phyloP scores from a whole-genome alignment of 37 sponge, comb jelly and placozoan genomes.

The Agelas oroides region DNA sequence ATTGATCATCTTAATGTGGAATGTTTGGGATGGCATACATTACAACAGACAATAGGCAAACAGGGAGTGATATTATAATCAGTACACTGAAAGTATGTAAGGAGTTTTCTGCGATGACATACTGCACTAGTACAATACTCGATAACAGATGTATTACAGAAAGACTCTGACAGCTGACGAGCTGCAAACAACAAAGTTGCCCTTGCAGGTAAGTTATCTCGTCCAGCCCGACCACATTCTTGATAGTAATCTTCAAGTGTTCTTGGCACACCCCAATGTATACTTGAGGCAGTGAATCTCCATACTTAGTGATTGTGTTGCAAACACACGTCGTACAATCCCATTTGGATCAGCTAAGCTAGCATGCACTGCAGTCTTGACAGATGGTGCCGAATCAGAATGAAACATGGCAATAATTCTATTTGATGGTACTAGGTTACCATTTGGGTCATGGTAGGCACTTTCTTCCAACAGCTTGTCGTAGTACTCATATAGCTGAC shows the following conservation, averaged over 20 bases:
- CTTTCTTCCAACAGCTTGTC: not conserved
- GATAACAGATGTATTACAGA: no score
- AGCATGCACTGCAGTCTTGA: not conserved
- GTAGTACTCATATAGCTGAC: not conserved
- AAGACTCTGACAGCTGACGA: not conserved
- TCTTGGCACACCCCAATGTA: not conserved
- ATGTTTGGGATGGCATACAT: no score
- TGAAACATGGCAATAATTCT: conserved; percentile 8
- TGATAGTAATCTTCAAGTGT: not conserved
- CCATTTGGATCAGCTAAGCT: not conserved
- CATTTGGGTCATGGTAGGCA: not conserved
- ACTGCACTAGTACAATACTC: no score
- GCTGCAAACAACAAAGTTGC: not conserved
- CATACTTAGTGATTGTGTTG: conserved; percentile 9
- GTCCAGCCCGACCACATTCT: conserved; percentile 13
- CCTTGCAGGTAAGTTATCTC: not conserved
- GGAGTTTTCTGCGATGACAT: no score
- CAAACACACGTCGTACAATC: not conserved
- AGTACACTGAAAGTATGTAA: no score
- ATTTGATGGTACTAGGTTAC: not conserved
- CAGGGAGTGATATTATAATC: no score
- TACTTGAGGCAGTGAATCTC: not conserved
- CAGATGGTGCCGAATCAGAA: not conserved
- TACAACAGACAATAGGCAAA: no score
- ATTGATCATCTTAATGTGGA: no score